Conservation (phyloP, 53 echinoderm and acorn worm species). For the Luidia sarsii region DNA sequence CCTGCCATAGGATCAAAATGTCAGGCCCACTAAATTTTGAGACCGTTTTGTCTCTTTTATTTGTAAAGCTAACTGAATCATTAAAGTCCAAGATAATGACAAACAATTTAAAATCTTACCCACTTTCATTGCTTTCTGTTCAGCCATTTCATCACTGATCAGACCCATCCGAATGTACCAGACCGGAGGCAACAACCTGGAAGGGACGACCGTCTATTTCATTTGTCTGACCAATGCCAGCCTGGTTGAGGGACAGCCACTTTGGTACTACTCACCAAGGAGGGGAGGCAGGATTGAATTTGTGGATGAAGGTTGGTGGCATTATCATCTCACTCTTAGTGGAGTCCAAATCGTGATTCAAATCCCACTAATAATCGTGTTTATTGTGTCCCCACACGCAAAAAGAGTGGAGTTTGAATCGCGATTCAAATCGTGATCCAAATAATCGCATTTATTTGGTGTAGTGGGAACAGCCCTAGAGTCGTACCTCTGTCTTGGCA, state of each 20-base stretch:
- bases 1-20: too few relatives aligned
- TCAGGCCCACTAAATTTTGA: too few relatives aligned
- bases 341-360: too few relatives aligned
- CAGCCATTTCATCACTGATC: constrained; percentile 5
- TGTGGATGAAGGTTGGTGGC: constrained; percentile 1
- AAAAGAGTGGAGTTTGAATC: too few relatives aligned
- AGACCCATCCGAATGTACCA: constrained; percentile 67
- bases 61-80: not conserved
- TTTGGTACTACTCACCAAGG: constrained; percentile 52
- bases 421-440: too few relatives aligned
- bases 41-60: not conserved
- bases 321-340: too few relatives aligned
- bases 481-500: constrained; percentile 60
- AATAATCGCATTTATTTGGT: too few relatives aligned
- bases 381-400: too few relatives aligned
- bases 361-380: too few relatives aligned
- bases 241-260: constrained; percentile 44
- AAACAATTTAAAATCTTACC: not conserved
- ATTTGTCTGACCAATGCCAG: constrained; percentile 73
- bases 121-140: not conserved
- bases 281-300: constrained; percentile 1
- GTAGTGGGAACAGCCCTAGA: too few relatives aligned
- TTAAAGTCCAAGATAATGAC: too few relatives aligned
- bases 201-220: constrained; percentile 70
- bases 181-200: constrained; percentile 53